These are phyloP conservation scores for Melanostoma mellinum DNA, from an alignment of 2,888 invertebrate species.

Conservation along the genomic window DNA sequence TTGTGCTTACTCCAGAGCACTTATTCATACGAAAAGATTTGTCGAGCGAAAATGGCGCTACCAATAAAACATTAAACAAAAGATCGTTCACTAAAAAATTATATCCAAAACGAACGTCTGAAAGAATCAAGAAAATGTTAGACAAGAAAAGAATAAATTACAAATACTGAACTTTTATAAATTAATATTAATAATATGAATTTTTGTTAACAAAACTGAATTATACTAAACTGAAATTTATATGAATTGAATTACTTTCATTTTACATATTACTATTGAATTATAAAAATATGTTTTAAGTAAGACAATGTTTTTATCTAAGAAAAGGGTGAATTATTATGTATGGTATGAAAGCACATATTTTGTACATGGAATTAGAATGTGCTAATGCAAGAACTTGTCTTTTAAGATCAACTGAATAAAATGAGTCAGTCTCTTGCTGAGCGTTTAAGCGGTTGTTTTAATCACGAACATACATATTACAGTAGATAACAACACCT, in stretches of 20 bases:
- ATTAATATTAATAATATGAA: not conserved
- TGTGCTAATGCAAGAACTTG: too few species aligned
- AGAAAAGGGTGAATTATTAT: too few species aligned
- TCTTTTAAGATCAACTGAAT: too few species aligned
- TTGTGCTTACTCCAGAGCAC: slow-evolving; percentile 3
- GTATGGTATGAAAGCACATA: too few species aligned
- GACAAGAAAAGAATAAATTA: slow-evolving; percentile 8
- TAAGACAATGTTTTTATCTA: too few species aligned
- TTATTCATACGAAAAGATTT: slow-evolving; percentile 6
- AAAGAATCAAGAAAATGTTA: slow-evolving; percentile 12
- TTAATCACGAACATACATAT: too few species aligned
- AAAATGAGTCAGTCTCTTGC: too few species aligned
- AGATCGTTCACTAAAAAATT: slow-evolving; percentile 4
- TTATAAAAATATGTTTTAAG: too few species aligned
- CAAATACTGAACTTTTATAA: not conserved
- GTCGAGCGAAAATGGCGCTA: not conserved
- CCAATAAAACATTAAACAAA: slow-evolving; percentile 16
- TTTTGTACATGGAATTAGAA: too few species aligned
- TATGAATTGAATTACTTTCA: not conserved
- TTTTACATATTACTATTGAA: too few species aligned
- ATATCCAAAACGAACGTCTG: slow-evolving; percentile 10
- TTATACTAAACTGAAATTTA: not conserved
- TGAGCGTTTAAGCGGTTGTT: too few species aligned
- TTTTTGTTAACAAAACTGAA: not conserved
- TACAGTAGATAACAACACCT: too few species aligned